These are phyloP conservation scores for Stegana nigrithorax DNA, from an alignment of 2,888 invertebrate genomes.

Conservation along the genomic window DNA sequence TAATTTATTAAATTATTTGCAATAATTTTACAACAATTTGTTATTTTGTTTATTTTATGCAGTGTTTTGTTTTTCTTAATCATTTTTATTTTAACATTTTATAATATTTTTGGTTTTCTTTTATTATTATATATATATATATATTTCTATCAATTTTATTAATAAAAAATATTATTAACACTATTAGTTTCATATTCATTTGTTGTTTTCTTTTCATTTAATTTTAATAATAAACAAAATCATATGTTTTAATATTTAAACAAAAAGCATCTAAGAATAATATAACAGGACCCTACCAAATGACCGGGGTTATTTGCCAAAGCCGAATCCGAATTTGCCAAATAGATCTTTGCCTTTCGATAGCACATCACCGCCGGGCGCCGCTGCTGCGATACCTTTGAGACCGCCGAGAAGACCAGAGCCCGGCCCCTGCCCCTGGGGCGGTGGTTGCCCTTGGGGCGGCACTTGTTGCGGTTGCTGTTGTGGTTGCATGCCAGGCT, in stretches of 20 bases:
- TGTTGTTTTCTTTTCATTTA: slow-evolving; percentile 10
- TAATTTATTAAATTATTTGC: slow-evolving; percentile 33
- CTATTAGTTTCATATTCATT: slow-evolving; percentile 49
- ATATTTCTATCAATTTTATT: slow-evolving; percentile 62
- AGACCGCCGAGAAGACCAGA: slow-evolving; percentile 93
- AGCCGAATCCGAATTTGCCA: slow-evolving; percentile 85
- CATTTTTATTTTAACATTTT: neutral
- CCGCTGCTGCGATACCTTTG: slow-evolving; percentile 87
- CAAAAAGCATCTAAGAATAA: slow-evolving; percentile 63
- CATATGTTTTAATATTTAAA: slow-evolving; percentile 46
- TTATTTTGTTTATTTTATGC: slow-evolving; percentile 30
- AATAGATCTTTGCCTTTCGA: slow-evolving; percentile 94
- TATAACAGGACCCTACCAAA: slow-evolving; percentile 63
- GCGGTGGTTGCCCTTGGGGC: slow-evolving; percentile 65
- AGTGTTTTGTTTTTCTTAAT: slow-evolving; percentile 19
- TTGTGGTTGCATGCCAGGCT: slow-evolving; percentile 35
- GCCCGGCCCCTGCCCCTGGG: slow-evolving; percentile 70
- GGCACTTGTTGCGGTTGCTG: slow-evolving; percentile 68
- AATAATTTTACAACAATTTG: slow-evolving; percentile 57
- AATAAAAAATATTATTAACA: slow-evolving; percentile 62
- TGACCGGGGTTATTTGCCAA: slow-evolving; percentile 76
- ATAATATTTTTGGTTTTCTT: slow-evolving; percentile 17
- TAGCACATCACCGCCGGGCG: slow-evolving; percentile 87
- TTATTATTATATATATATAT: slow-evolving; percentile 23
- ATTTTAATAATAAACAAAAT: slow-evolving; percentile 39